A percentile compares a stretch with the other conserved stretches of the same genome.
phyloP scores from a whole-genome alignment of 2,888 invertebrate genomes.

The Tenthredo notha region DNA sequence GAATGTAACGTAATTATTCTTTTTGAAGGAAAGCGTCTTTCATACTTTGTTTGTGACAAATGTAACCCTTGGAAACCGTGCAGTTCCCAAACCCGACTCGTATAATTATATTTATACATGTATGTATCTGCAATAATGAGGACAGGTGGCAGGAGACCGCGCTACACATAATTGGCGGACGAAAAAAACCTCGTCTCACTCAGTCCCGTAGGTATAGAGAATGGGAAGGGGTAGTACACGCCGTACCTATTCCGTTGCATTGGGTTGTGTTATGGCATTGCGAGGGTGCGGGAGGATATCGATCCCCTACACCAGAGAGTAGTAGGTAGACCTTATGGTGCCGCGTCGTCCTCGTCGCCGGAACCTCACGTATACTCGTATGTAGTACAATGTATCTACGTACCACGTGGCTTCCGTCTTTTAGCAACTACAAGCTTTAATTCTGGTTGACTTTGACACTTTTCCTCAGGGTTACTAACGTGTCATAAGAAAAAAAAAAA shows the following conservation, averaged over 20 bases:
- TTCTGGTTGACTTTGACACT: neutral
- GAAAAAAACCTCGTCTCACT: neutral
- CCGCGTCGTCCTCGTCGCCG: constrained; percentile 51
- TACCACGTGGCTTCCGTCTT: constrained; percentile 36
- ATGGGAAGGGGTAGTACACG: neutral
- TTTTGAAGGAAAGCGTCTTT: neutral
- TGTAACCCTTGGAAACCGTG: neutral
- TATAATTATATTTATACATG: neutral
- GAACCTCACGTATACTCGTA: constrained; percentile 14
- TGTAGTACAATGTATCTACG: constrained; percentile 6
- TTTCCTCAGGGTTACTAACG: neutral
- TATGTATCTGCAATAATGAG: neutral
- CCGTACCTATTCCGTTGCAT: constrained; percentile 37
- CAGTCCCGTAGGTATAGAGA: neutral
- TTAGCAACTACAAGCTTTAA: constrained; percentile 10
- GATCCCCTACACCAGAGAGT: constrained; percentile 45
- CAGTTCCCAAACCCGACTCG: neutral
- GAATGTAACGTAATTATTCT: neutral
- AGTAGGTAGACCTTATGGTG: constrained; percentile 51
- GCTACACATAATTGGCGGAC: neutral
- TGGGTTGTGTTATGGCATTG: constrained; percentile 44
- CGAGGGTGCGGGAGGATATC: constrained; percentile 44
- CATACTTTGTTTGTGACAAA: neutral
- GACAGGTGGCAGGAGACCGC: constrained; percentile 26
- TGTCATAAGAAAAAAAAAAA: neutral